Evolutionary conservation across 2,888 invertebrate species (phyloP).

Genomic region (Meloe dianella): DNA sequence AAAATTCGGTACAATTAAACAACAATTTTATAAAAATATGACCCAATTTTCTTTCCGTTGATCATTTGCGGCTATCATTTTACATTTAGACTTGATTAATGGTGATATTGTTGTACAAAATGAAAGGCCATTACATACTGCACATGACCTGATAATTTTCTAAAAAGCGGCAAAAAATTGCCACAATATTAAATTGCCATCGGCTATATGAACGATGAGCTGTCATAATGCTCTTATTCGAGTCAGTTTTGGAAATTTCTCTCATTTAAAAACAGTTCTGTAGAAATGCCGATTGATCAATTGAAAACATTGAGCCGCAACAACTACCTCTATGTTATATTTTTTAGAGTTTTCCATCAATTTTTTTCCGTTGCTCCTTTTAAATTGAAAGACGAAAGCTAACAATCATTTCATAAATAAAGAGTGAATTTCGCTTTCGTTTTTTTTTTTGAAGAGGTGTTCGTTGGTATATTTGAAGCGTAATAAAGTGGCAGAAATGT

Average conservation of each 20-base stretch:
- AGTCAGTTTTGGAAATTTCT: neutral
- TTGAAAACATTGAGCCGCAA: neutral
- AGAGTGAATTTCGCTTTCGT: constrained; percentile 12
- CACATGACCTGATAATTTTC: neutral
- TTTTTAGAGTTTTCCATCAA: neutral
- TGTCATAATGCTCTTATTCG: neutral
- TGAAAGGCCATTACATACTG: neutral
- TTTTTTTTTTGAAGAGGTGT: constrained; percentile 13
- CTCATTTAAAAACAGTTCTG: neutral
- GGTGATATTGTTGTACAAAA: neutral
- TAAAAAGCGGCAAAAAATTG: neutral
- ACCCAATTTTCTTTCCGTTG: no score
- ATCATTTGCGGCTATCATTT: neutral
- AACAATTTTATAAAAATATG: no score
- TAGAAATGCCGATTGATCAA: neutral
- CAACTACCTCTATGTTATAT: neutral
- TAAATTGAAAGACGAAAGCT: neutral
- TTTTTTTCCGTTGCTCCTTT: neutral
- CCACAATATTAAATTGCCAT: constrained; percentile 6
- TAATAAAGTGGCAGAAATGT: constrained; percentile 24
- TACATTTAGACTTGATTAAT: constrained; percentile 1
- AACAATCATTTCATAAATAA: constrained; percentile 13
- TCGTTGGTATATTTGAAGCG: constrained; percentile 19
- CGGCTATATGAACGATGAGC: constrained; percentile 1
- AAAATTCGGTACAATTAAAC: no score